Percentiles rank a stretch among this genome's conserved stretches.
These are phyloP conservation scores for Aurelia coerulea DNA, from an alignment of 30 jellyfish, hydroid and myxozoan species.

Conservation along the genomic window DNA sequence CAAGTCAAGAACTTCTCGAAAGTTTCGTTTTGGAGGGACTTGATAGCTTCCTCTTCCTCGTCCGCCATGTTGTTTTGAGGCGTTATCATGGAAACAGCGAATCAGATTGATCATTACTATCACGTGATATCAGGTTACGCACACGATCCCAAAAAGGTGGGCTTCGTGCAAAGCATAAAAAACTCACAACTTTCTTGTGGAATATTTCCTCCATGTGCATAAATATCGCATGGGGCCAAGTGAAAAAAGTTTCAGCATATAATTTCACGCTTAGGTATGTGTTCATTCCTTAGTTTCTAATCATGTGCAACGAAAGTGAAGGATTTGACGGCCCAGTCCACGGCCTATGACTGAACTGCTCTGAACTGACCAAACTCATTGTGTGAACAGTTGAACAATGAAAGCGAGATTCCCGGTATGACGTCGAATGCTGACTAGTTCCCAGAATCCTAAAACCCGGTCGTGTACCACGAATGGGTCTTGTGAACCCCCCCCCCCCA, in stretches of 20 bases:
- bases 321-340: slow-evolving; percentile 28
- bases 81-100: slow-evolving; percentile 22
- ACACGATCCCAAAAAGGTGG: slow-evolving; percentile 24
- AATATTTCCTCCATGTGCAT: slow-evolving; percentile 19
- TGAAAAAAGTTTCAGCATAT: background rate
- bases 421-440: too few species aligned
- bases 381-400: too few species aligned
- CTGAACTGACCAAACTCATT: too few species aligned
- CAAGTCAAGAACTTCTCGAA: too few species aligned
- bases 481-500: too few species aligned
- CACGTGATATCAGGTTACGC: slow-evolving; percentile 9
- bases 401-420: too few species aligned
- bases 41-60: slow-evolving; percentile 8
- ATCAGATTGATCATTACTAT: slow-evolving; percentile 12
- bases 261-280: slow-evolving; percentile 26
- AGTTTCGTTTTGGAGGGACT: too few species aligned
- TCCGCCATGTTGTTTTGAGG: slow-evolving; percentile 28
- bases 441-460: too few species aligned
- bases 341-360: background rate
- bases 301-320: slow-evolving; percentile 34
- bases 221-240: slow-evolving; percentile 27
- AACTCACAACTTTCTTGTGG: background rate
- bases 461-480: too few species aligned
- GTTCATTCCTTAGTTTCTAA: slow-evolving; percentile 13
- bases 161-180: slow-evolving; percentile 12